phyloP scores from a whole-genome alignment of 92 coral and sea anemone genomes.

The Umimayanthus kanabou region DNA sequence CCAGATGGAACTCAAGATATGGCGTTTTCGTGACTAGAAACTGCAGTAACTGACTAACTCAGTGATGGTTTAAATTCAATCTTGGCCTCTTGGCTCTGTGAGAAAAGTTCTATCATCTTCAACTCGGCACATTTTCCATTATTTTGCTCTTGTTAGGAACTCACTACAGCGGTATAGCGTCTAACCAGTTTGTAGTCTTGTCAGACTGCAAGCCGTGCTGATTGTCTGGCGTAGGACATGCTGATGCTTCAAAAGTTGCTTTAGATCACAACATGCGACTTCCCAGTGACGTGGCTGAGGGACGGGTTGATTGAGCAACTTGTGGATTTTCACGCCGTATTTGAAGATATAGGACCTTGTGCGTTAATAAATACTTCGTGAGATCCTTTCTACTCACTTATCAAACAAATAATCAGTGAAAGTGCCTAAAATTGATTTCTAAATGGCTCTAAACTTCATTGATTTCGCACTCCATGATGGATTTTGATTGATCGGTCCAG shows the following conservation, averaged over 20 bases:
- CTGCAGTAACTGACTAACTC: neutral
- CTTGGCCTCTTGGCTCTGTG: neutral
- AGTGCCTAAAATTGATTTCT: neutral
- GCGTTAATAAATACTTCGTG: neutral
- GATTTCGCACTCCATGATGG: neutral
- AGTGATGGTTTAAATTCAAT: neutral
- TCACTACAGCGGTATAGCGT: neutral
- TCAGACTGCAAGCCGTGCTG: neutral
- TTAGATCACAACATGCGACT: neutral
- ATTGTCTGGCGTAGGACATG: neutral
- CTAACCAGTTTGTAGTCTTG: neutral
- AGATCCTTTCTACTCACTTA: neutral
- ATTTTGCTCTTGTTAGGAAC: neutral
- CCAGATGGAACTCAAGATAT: neutral
- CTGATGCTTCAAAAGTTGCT: too few relatives aligned
- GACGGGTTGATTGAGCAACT: neutral
- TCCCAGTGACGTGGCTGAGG: constrained; percentile 25
- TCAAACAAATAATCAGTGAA: neutral
- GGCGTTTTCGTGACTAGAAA: neutral
- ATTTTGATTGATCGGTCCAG: neutral
- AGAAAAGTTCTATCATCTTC: neutral
- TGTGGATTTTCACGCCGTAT: neutral
- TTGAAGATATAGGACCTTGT: neutral
- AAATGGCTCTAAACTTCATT: neutral
- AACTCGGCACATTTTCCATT: neutral